Evolutionary conservation across 2,113 vertebrate genomes (phyloP), one percentile per base, ranked within the genome.

Genomic region (Morone saxatilis): DNA sequence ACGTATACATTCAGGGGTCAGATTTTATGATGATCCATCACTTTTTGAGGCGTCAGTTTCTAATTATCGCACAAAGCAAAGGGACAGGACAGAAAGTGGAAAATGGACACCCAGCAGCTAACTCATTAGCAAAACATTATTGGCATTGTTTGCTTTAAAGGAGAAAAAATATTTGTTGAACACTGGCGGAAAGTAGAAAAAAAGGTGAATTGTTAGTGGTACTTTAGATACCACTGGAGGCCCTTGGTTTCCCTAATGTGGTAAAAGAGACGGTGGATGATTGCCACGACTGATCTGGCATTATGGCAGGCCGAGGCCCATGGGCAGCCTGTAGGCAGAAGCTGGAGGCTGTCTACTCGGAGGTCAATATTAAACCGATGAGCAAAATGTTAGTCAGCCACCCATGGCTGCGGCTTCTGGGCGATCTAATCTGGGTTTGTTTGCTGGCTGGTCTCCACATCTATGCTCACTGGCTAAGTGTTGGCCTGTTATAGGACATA

Each of bases 391-490:
- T 72, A 11, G 61, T 84, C 76, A 81, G 67, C 69, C 78, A 86
- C 82, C 69, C 61, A 0, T 57, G 65, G 81, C 61, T 82, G 61
- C 75, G 71, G 75, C 60, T 65, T 83, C 76, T 89, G 80, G 78
- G 31, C 10, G 19, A 78, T 93, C 81, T 86, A 88, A 92, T 89
- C 86, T 87, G 83, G 75, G 51, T 86, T 85, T 83, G 71, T 48
- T 74, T 53, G 47, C 85, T 85, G 88, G 88, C 71, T 22, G 6
- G 20, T 77, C 61, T 86, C 88, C 85, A 82, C 82, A 71, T 77
- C 69, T 54, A 56, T 66, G 61, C 79, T 85, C 78, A 2, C 20
- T 75, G 75, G 65, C 60, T 69, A 51, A 63, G 75, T 84, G 83
- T 77, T 78, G 76, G 62, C 77, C 77, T 62, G 63, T 83, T 68